Evolutionary conservation across 2,113 vertebrate genomes (phyloP).

Genomic region (Grallaria varia): DNA sequence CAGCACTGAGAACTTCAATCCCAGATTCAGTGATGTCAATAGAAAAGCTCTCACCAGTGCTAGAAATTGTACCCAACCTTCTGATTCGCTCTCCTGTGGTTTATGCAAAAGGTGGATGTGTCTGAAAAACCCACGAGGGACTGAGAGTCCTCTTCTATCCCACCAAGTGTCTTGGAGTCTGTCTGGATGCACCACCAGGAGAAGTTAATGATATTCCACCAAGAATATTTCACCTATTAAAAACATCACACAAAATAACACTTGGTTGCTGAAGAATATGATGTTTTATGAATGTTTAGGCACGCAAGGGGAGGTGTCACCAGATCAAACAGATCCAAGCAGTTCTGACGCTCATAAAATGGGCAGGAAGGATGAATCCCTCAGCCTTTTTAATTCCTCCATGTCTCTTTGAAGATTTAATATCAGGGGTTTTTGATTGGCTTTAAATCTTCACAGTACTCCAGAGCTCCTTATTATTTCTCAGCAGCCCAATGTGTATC

Average conservation of each 20-base stretch:
- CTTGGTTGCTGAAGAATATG: not conserved
- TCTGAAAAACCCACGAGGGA: not conserved
- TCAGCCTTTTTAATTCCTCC: not conserved
- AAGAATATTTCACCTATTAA: not conserved
- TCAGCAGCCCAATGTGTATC: rapidly evolving
- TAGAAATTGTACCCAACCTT: rapidly evolving
- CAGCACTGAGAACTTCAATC: not conserved
- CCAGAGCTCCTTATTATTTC: not conserved
- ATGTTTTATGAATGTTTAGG: not conserved
- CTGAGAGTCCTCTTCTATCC: not conserved
- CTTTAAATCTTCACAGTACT: not conserved
- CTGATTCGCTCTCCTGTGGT: not conserved
- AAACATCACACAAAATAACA: not conserved
- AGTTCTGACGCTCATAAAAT: conserved; percentile 3
- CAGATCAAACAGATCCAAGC: conserved; percentile 8
- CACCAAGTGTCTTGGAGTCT: not conserved
- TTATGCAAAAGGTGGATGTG: not conserved
- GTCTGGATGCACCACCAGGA: not conserved
- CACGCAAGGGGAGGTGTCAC: not conserved
- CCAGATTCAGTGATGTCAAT: not conserved
- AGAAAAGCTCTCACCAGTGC: not conserved
- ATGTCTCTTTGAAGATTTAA: not conserved
- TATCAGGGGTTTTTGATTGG: not conserved
- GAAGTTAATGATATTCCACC: not conserved
- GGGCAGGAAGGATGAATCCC: not conserved